Evolutionary conservation across 2,888 invertebrate genomes (phyloP), one percentile per base, ranked within the genome.

Genomic region (Anaspis maculata): DNA sequence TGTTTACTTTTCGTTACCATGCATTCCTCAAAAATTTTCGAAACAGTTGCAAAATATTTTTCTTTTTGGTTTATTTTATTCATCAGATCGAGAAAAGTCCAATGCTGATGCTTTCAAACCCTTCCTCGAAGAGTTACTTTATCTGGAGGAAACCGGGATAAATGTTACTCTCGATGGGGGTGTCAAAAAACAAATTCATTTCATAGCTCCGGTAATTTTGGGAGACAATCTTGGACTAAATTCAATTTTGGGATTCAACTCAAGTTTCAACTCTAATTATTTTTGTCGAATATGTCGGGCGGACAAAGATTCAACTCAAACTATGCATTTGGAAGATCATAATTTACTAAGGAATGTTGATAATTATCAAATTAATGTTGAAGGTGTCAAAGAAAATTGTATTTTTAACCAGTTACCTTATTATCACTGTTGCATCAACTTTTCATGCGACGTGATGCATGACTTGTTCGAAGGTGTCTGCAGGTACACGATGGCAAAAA

Each of bases 1-100:
- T 13, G 37, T 40, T 4, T 27, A 27, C 15, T n/a, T 5, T 12
- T 10, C n/a, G 9, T 7, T 27, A 5, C 11, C 27, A 9, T 6
- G 19, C 9, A 9, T 24, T 5, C 11, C 24, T 9, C 24, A 5
- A 5, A 11, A 9, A 24, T 24, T 7, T 11, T 9, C 11, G 10
- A 7, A 5, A 9, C 5, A 24, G 10, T 24, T 24, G 11, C 6
- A 24, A 24, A 24, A 24, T 10, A 24, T 24, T 9, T 24, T 24
- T 10, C 12, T 24, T 5, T 5, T 10, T 11, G 4, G 5, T 7
- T 11, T 24, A 9, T 24, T 24, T 10, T n/a, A n/a, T n/a, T n/a
- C n/a, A n/a, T n/a, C n/a, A n/a, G n/a, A n/a, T n/a, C n/a, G n/a
- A n/a, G 9, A 24, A 5, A 11, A 5, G 10, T 4, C 6, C 11